Evolutionary conservation across 2,888 invertebrate genomes (phyloP).

Genomic region (Tetragnatha montana): DNA sequence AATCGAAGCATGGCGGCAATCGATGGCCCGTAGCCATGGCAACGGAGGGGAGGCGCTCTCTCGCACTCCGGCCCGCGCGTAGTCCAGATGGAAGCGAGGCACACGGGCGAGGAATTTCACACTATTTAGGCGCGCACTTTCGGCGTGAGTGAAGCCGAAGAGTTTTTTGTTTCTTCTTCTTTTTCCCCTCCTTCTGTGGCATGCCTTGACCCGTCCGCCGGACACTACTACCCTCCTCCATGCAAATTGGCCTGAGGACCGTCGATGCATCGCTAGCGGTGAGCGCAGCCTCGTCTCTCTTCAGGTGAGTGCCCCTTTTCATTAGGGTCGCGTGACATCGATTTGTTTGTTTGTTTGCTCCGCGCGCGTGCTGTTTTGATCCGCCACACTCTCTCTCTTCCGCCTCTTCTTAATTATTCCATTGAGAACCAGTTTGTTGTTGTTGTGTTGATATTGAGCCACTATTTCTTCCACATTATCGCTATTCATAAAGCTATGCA

Average conservation of each 20-base stretch:
- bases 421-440: too few relatives aligned
- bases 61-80: conserved; percentile 12
- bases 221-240: conserved; percentile 61
- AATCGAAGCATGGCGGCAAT: conserved; percentile 71
- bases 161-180: neutral
- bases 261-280: conserved; percentile 65
- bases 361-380: conserved; percentile 16
- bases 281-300: conserved; percentile 68
- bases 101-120: conserved; percentile 67
- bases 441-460: too few relatives aligned
- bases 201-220: conserved; percentile 11
- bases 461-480: too few relatives aligned
- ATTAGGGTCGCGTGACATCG: too few relatives aligned
- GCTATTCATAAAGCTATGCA: too few relatives aligned
- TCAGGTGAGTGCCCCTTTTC: conserved; percentile 50
- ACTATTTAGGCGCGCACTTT: conserved; percentile 58
- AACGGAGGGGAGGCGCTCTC: conserved; percentile 19
- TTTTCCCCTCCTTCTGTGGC: conserved; percentile 27
- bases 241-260: conserved; percentile 70
- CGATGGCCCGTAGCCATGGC: conserved; percentile 68
- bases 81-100: conserved; percentile 66
- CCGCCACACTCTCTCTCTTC: too few relatives aligned
- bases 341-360: too few relatives aligned
- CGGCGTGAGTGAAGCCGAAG: conserved; percentile 10
- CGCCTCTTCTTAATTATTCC: too few relatives aligned